Evolutionary conservation across 2,113 vertebrate species (phyloP).

Genomic region (Crotalus viridis): DNA sequence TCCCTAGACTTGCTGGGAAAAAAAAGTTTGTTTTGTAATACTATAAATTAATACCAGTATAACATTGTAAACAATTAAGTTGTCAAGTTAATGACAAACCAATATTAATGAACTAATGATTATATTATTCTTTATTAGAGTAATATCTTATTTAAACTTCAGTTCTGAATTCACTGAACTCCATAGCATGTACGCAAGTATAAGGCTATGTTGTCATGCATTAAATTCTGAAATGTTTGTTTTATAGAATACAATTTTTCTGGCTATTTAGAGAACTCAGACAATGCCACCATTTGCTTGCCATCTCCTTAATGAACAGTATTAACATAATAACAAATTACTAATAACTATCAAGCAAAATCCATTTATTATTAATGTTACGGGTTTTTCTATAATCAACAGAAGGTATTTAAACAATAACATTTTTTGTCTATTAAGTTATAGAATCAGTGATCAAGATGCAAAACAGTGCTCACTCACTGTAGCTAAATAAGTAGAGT

Average conservation of each 20-base stretch:
- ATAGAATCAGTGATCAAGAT: not conserved
- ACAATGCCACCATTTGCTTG: not conserved
- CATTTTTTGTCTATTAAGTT: not conserved
- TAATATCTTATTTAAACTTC: not conserved
- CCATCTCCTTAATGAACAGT: not conserved
- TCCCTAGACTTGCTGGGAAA: not conserved
- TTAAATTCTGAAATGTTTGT: not conserved
- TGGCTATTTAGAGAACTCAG: constrained; percentile 2
- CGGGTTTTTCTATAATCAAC: constrained; percentile 1
- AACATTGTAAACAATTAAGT: not conserved
- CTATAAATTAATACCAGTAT: not conserved
- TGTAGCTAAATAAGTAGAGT: constrained; percentile 27
- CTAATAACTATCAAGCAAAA: constrained; percentile 12
- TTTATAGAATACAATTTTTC: not conserved
- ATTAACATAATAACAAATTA: not conserved
- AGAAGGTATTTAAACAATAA: not conserved
- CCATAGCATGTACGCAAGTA: too few relatives aligned
- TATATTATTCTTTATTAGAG: not conserved
- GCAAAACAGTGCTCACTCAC: not conserved
- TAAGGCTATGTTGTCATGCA: not conserved
- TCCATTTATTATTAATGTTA: not conserved
- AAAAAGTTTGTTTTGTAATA: not conserved
- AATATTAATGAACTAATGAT: not conserved
- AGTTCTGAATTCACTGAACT: not conserved
- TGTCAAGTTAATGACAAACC: not conserved